phyloP scores from a whole-genome alignment of 2,888 invertebrate species.

The Branchipolynoe longqiensis region DNA sequence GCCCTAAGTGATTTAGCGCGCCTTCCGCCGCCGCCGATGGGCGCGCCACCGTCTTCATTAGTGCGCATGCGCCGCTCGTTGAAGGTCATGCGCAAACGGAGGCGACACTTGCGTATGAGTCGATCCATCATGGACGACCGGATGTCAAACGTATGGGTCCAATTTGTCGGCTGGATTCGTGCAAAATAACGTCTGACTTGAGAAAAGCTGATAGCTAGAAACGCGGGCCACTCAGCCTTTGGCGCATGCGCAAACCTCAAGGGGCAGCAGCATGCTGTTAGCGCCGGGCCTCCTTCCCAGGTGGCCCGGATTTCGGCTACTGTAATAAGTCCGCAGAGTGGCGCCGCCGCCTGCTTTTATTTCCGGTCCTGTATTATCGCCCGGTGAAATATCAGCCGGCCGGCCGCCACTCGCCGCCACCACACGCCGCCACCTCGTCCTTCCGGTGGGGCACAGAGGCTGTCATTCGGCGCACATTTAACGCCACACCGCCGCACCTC shows the following conservation, averaged over 20 bases:
- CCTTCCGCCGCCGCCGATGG: background rate
- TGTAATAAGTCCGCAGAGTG: slow-evolving; percentile 19
- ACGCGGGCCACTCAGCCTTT: background rate
- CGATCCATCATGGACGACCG: slow-evolving; percentile 52
- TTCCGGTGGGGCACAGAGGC: too few species aligned
- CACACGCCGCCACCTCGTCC: too few species aligned
- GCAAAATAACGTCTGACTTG: slow-evolving; percentile 13
- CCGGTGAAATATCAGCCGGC: slow-evolving; percentile 15
- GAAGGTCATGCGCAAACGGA: slow-evolving; percentile 40
- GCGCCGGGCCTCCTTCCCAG: background rate
- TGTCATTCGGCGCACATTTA: too few species aligned
- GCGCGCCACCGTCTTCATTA: background rate
- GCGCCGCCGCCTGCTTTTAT: slow-evolving; percentile 6
- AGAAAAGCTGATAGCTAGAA: slow-evolving; percentile 9
- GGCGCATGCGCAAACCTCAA: background rate
- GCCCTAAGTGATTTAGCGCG: slow-evolving; percentile 35
- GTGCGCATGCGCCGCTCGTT: slow-evolving; percentile 33
- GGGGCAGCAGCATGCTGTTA: background rate
- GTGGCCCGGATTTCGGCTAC: background rate
- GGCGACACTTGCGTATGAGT: slow-evolving; percentile 42
- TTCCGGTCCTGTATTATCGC: slow-evolving; percentile 7
- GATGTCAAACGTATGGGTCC: slow-evolving; percentile 58
- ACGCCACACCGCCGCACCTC: too few species aligned
- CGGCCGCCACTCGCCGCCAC: background rate
- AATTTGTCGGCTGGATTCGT: slow-evolving; percentile 46